phyloP scores from a whole-genome alignment of 2,113 vertebrate species.

The Amazona vittata region DNA sequence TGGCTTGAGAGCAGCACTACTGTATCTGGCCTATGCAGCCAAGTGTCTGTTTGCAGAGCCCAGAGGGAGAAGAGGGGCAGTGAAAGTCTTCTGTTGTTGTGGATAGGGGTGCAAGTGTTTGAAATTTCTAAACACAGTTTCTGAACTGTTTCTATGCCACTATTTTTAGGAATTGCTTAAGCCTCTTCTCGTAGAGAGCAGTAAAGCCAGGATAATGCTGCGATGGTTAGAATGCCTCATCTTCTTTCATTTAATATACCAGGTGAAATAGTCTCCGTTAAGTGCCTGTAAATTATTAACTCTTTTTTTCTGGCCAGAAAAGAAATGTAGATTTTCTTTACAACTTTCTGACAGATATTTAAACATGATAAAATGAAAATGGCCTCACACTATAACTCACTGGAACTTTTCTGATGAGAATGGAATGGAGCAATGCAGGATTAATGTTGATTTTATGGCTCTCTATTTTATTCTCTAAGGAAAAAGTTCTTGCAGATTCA shows the following conservation, averaged over 20 bases:
- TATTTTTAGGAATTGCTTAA: neutral
- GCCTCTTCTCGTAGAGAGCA: neutral
- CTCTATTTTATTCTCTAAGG: neutral
- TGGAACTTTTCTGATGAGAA: neutral
- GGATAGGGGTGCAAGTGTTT: neutral
- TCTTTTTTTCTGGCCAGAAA: slow-evolving; percentile 3
- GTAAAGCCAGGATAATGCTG: neutral
- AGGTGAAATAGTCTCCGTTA: neutral
- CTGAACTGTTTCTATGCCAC: neutral
- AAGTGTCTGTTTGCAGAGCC: neutral
- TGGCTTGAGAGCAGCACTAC: neutral
- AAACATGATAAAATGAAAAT: slow-evolving; percentile 32
- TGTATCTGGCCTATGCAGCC: neutral
- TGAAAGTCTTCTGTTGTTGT: neutral
- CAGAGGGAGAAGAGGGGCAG: neutral
- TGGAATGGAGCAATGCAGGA: neutral
- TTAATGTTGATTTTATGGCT: slow-evolving; percentile 37
- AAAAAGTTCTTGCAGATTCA: neutral
- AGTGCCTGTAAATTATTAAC: neutral
- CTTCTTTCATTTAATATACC: neutral
- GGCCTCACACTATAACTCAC: neutral
- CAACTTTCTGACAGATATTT: slow-evolving; percentile 22
- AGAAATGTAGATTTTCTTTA: neutral
- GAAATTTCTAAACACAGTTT: neutral
- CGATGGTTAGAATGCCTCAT: neutral